Base-by-base conservation (phyloP, 2,888 invertebrate genomes). In the Agriotes lineatus region DNA sequence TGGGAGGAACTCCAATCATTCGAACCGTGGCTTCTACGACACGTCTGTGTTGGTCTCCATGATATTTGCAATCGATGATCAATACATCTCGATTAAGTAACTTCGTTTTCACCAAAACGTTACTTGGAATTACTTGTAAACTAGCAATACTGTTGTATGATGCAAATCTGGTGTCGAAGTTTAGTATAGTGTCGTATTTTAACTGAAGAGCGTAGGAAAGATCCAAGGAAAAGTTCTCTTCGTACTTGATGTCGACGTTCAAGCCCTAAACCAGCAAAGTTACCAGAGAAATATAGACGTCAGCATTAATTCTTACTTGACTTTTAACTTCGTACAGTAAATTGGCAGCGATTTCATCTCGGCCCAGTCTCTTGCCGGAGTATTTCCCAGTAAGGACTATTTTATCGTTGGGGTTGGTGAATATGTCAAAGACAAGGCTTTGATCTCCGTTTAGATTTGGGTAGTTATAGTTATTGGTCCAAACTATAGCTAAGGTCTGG, bases 341-440 rank as follows among this genome's bases (percentile, higher is more conserved):
- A 12, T 85, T 86, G 0, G 86, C 30, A 60, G 87, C 86, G 62
- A 82, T 84, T 0, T 86, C 86, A 3, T 82, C 77, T 0, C 77
- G 71, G 44, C 75, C 22, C 77, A 58, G 5, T 37, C 67, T 69
- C 9, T 35, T 65, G n/a, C 25, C 68, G 5, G 42, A 42, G 65
- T 66, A 30, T 57, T 85, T 85, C 10, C 80, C 82, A 2, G 74
- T 74, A 7, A 85, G 67, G 2, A 82, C 79, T 45, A 91, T 82
- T 79, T 88, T 89, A 70, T 90, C 88, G 7, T 86, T 83, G 4
- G 88, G 85, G 69, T 87, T 85, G 5, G 86, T 86, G 77, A 25
- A 25, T 3, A 25, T 25, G 7, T 25, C 25, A 1, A 10, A n/a
- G 37, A 61, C 68, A 72, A 37, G 10, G 9, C n/a, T n/a, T n/a